Evolutionary conservation across 2,113 vertebrate species (phyloP).

Genomic region (Cyanocitta stelleri): DNA sequence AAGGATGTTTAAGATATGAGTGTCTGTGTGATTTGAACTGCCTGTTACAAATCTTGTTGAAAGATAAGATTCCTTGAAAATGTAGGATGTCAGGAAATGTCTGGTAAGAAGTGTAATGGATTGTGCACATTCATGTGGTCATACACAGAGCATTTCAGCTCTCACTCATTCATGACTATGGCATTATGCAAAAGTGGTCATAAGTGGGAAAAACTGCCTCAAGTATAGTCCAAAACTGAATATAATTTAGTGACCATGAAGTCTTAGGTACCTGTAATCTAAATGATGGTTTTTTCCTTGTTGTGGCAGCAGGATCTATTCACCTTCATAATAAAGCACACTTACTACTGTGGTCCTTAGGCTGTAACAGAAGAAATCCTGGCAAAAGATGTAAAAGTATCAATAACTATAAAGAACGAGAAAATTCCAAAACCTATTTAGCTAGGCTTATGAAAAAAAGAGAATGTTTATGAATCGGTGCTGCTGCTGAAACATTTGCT

Average conservation of each 20-base stretch:
- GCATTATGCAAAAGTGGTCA: background rate
- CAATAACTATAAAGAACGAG: background rate
- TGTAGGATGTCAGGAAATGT: slow-evolving; percentile 15
- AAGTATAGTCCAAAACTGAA: background rate
- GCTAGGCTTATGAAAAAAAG: background rate
- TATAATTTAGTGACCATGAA: background rate
- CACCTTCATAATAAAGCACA: background rate
- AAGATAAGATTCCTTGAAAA: slow-evolving; percentile 48
- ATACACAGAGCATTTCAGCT: background rate
- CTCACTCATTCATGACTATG: background rate
- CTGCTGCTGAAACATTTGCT: background rate
- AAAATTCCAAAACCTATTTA: background rate
- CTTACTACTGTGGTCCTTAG: background rate
- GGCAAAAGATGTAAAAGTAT: background rate
- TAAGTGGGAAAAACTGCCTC: background rate
- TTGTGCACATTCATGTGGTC: background rate
- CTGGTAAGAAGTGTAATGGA: background rate
- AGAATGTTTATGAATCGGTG: background rate
- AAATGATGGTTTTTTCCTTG: background rate
- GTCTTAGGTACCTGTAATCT: background rate
- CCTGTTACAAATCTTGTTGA: slow-evolving; percentile 46
- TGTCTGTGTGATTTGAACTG: slow-evolving; percentile 55
- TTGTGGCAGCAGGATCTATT: background rate
- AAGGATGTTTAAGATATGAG: slow-evolving; percentile 51
- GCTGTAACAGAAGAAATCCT: background rate